Evolutionary conservation across 2,113 vertebrate genomes (phyloP).

Genomic region (Phoxinus phoxinus): DNA sequence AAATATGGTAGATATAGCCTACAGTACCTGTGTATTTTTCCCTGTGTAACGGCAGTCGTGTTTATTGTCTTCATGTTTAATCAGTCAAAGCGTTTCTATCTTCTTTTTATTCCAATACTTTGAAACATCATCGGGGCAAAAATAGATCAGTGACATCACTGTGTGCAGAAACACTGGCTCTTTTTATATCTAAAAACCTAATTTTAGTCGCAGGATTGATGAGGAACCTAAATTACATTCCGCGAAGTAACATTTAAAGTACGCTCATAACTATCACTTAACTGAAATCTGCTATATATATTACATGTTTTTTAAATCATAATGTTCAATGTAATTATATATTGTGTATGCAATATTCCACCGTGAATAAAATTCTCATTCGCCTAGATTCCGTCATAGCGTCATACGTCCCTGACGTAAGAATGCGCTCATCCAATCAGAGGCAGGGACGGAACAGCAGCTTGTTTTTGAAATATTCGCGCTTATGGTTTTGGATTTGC

Average conservation of each 20-base stretch:
- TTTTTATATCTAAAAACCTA: background rate
- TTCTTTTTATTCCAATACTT: background rate
- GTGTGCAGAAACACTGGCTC: background rate
- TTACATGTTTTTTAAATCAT: background rate
- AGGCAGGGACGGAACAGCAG: conserved; percentile 52
- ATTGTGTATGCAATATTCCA: background rate
- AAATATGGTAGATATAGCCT: background rate
- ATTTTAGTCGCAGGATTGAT: background rate
- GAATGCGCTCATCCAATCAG: conserved; percentile 63
- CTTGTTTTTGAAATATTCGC: conserved; percentile 77
- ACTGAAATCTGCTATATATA: background rate
- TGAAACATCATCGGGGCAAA: background rate
- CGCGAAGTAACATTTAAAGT: background rate
- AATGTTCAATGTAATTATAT: background rate
- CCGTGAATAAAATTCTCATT: background rate
- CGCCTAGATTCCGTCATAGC: background rate
- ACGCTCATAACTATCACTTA: background rate
- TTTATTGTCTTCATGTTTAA: no score
- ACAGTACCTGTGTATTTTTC: no score
- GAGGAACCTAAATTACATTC: background rate
- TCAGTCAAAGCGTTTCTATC: no score
- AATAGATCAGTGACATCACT: background rate
- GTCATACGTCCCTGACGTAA: conserved; percentile 52
- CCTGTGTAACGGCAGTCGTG: background rate
- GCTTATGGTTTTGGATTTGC: conserved; percentile 39